Base-by-base conservation (phyloP, 2,888 invertebrate species). In the Heliconius ethilla region DNA sequence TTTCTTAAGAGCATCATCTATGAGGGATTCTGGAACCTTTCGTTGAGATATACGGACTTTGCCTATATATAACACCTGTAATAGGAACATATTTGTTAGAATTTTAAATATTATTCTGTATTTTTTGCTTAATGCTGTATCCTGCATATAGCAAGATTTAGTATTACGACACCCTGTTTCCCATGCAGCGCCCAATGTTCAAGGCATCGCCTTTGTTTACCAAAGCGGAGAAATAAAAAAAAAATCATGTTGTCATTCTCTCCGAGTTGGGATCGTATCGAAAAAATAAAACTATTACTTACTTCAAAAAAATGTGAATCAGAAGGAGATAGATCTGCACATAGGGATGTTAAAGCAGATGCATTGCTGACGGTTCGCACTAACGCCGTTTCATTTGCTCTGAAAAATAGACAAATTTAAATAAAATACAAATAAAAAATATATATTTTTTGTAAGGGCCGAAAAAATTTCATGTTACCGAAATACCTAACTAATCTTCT, bases 271-370 rank as follows among this genome's bases (percentile, higher is more conserved):
- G 18, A 51, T 51, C 7, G 3, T 51, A 51, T 51, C 59, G 13
- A 62, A 62, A 62, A 62, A 18, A 63, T 18, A 6, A 63, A 63
- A 63, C 1, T 25, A 62, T 25, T n/a, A 80, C 84, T 89, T 90
- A 97, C 97, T 95, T 98, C 98, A 86, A 98, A 98, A 91, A 98
- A 98, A 88, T 98, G 98, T 37, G 98, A 97, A 80, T 97, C 97
- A 84, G 97, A 97, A 13, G 97, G 97, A 1, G 98, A 97, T 77
- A 98, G 96, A 86, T 97, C 97, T 66, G 96, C 96, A 82, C 96
- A 96, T 0, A 97, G 93, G 0, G 97, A 96, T 0, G 96, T 97
- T n/a, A 97, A 91, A 13, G 96, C 96, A 2, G 96, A 96, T 0
- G 96, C 95, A 77, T 95, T 96, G 86, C 96, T 96, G 77, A 88